Evolutionary conservation across 2,113 vertebrate species (phyloP).

Genomic region (Channa maculata): DNA sequence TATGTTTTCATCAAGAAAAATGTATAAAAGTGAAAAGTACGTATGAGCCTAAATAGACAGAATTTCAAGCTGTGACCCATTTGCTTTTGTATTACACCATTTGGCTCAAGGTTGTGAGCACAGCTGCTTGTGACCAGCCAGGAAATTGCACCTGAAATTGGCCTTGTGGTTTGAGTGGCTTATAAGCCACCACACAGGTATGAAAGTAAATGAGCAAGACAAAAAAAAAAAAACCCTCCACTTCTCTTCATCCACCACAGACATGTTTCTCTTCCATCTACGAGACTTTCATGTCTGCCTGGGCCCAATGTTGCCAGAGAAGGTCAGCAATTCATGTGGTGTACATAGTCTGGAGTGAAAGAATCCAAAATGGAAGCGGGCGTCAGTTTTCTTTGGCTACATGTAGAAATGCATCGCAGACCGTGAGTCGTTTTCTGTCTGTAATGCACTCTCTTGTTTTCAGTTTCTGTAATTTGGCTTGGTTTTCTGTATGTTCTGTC

Average conservation of each 20-base stretch:
- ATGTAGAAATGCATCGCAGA: constrained; percentile 51
- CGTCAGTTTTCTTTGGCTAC: constrained; percentile 53
- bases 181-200: constrained; percentile 42
- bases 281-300: constrained; percentile 22
- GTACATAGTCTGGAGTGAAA: neutral
- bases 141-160: constrained; percentile 78
- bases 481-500: constrained; percentile 19
- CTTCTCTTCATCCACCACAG: constrained; percentile 31
- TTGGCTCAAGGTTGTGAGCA: constrained; percentile 40
- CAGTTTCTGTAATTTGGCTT: constrained; percentile 25
- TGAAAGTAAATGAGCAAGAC: constrained; percentile 54
- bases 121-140: constrained; percentile 65
- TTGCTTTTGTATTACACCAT: constrained; percentile 52
- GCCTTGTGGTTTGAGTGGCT: constrained; percentile 61
- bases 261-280: constrained; percentile 15
- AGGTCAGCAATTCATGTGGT: constrained; percentile 36
- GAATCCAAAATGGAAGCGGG: constrained; percentile 40
- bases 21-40: constrained; percentile 40
- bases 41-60: constrained; percentile 33
- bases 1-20: neutral
- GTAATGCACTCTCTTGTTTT: constrained; percentile 25
- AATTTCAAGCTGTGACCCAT: constrained; percentile 49
- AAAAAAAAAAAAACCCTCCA: constrained; percentile 34
- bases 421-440: constrained; percentile 8
- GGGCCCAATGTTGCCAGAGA: constrained; percentile 17